Base-by-base conservation (phyloP, 2,888 invertebrate species). In the Apoderus coryli region DNA sequence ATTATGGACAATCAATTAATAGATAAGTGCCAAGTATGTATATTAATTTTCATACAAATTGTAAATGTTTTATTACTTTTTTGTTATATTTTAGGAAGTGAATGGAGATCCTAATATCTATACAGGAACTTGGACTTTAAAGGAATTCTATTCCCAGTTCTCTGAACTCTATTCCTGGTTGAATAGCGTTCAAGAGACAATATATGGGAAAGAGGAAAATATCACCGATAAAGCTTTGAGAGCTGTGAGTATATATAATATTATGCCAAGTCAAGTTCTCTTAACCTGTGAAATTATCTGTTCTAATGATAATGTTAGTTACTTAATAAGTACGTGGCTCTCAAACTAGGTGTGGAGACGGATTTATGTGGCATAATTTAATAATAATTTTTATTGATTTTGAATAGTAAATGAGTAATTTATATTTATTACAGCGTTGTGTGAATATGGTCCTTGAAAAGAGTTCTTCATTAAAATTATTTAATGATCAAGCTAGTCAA, bases 1-100 rank as follows among this genome's bases (percentile, higher is more conserved):
- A 82, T 92, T 52, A 90, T 92, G 90, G 88, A 88, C 60, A 86
- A 84, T 50, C 81, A 88, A 59, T 76, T 92, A 44, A 79, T 92
- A 39, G 86, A 89, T 54, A 76, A 79, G 45, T 90, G 90, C 65
- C 72, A 73, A 57, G 65, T 64, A 41, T 49, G 49, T 46, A 14
- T n/a, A n/a, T n/a, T n/a, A n/a, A n/a, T 7, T 19, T n/a, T 19
- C 19, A 6, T 7, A 19, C n/a, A n/a, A 19, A 19, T n/a, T 7
- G 19, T 7, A 19, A 19, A 19, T 19, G 19, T 6, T 19, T n/a
- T 19, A 6, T 19, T 19, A 19, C 29, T 22, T 29, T 31, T 36
- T 38, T 27, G 12, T 36, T 19, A 38, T 14, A 12, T 61, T 61
- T 10, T 59, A 79, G 79, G 79, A 79, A 63, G 76, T 76, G 38